These are phyloP conservation scores for Drosophila rhopaloa DNA, from an alignment of 1,140 invertebrate species.

Conservation along the genomic window DNA sequence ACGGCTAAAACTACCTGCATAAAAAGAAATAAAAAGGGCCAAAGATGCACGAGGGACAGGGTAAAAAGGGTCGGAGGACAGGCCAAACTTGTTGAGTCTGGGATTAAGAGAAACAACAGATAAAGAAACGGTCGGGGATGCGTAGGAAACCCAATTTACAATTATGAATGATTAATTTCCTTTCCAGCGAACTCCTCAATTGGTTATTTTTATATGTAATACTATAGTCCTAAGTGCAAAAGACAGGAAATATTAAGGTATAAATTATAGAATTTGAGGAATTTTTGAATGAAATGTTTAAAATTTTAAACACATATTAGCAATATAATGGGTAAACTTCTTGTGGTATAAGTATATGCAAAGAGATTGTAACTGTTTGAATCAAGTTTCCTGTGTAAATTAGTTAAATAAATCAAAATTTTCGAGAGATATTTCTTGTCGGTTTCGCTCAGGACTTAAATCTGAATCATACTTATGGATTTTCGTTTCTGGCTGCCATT, in stretches of 20 bases:
- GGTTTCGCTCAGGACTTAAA: slow-evolving; percentile 3
- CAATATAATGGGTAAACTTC: background rate
- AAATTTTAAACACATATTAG: too few relatives aligned
- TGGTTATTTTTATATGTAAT: slow-evolving; percentile 31
- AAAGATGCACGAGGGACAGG: slow-evolving; percentile 11
- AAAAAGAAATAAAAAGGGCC: slow-evolving; percentile 43
- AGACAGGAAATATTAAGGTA: slow-evolving; percentile 4
- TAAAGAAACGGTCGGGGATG: slow-evolving; percentile 36
- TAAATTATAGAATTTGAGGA: too few relatives aligned
- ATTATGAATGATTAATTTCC: slow-evolving; percentile 59
- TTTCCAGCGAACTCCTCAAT: slow-evolving; percentile 36
- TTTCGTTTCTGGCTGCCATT: slow-evolving; percentile 19
- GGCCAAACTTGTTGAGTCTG: slow-evolving; percentile 46
- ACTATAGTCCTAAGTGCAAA: slow-evolving; percentile 18
- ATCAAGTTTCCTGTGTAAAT: too few relatives aligned
- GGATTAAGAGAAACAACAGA: slow-evolving; percentile 37
- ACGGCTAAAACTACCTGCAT: slow-evolving; percentile 41
- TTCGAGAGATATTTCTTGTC: slow-evolving; percentile 1
- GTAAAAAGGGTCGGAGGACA: slow-evolving; percentile 29
- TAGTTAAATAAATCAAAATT: too few relatives aligned
- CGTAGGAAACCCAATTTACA: slow-evolving; percentile 51
- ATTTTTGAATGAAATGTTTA: too few relatives aligned
- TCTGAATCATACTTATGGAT: slow-evolving; percentile 11
- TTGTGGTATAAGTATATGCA: background rate
- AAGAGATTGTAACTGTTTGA: too few relatives aligned